Percentiles rank a stretch among this genome's conserved stretches.
Conservation (phyloP, 2,797 vertebrate genomes). For the Sternotherus odoratus region DNA sequence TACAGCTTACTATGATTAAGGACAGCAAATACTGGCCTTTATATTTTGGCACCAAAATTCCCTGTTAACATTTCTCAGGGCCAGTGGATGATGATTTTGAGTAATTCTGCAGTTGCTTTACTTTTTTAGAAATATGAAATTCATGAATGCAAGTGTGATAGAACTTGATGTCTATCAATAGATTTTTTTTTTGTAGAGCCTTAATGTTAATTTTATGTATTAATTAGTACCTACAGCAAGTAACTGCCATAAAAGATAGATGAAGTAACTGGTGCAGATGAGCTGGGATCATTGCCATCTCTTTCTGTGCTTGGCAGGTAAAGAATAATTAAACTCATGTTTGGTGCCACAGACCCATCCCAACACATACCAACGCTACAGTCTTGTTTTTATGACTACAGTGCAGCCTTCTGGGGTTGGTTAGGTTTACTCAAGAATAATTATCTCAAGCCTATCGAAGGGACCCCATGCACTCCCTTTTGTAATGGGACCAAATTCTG, state of each 20-base stretch:
- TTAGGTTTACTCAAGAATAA: neutral
- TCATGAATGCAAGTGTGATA: neutral
- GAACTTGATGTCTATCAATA: neutral
- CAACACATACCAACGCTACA: rapidly evolving
- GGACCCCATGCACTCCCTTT: neutral
- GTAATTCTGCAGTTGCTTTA: neutral
- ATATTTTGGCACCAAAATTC: neutral
- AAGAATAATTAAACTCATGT: neutral
- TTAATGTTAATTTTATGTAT: neutral
- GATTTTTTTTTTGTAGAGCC: neutral
- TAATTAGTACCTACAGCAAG: neutral
- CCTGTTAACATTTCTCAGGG: neutral
- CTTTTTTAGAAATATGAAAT: neutral
- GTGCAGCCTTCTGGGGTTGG: neutral
- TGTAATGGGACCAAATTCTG: rapidly evolving
- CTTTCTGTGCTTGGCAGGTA: neutral
- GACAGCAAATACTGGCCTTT: neutral
- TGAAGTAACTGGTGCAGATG: neutral
- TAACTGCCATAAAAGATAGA: neutral
- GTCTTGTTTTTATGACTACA: neutral
- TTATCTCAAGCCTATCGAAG: neutral
- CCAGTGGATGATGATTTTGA: neutral
- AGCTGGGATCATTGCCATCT: neutral
- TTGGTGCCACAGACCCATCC: rapidly evolving
- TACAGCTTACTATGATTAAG: neutral